Conservation (phyloP, 2,113 vertebrate genomes). For the Plestiodon gilberti region DNA sequence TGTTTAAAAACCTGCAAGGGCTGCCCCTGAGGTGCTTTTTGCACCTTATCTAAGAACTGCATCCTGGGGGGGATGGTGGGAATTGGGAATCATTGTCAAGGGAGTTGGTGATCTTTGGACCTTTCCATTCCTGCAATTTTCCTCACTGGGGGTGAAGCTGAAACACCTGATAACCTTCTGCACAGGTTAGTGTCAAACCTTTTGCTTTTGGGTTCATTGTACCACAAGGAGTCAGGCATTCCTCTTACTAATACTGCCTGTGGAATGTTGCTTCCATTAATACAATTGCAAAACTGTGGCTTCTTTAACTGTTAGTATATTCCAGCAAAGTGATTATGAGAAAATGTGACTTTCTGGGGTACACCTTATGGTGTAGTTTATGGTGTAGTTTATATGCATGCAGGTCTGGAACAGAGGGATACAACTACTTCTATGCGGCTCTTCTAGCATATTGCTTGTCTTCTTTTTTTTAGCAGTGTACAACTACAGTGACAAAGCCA, state of each 20-base stretch:
- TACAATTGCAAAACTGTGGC: not conserved
- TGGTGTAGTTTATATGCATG: not conserved
- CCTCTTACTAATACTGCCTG: not conserved
- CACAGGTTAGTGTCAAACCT: slow-evolving; percentile 7
- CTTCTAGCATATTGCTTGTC: not conserved
- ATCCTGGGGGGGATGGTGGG: not conserved
- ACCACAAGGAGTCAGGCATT: not conserved
- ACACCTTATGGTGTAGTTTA: too few species aligned
- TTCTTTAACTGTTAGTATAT: not conserved
- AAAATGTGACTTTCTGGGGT: not conserved
- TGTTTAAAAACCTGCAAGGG: slow-evolving; percentile 18
- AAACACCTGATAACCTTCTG: not conserved
- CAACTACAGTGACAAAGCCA: too few species aligned
- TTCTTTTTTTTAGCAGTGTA: not conserved
- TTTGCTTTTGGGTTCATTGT: not conserved
- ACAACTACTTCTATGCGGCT: not conserved
- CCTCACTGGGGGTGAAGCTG: not conserved
- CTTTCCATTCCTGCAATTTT: not conserved
- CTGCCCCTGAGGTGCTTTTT: not conserved
- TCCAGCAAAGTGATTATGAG: not conserved
- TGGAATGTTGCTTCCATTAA: not conserved
- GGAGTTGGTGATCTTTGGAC: not conserved
- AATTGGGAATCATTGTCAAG: not conserved
- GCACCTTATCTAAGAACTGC: not conserved
- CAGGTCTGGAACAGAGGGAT: too few species aligned